Evolutionary conservation across 2,113 vertebrate species (phyloP), one percentile per base, ranked within the genome.

Genomic region (Hyaena hyaena): DNA sequence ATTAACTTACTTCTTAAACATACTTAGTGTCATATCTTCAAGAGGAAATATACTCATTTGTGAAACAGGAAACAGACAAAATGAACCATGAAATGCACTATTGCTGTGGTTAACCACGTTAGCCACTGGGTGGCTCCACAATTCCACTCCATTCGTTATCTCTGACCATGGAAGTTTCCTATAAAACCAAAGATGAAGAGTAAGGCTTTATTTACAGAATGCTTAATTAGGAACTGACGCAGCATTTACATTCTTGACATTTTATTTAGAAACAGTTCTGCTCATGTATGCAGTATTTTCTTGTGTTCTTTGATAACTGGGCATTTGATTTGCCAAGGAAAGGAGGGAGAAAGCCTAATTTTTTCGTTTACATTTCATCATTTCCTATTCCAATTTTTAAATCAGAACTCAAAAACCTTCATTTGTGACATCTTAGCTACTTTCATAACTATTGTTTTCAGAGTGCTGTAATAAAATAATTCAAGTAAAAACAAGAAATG

Each of bases 91-190:
- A 71, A 96, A 93, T 45, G 5, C 28, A 5, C 17, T 10, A 0
- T 31, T 7, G 68, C 69, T 98, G 98, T 83, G 69, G 71, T 98
- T 98, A 96, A 93, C 88, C 48, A 17, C n/a, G 19, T 76, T 83
- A 68, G 92, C 98, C 99, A 74, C 98, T 98, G 95, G 98, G 94
- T 97, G 98, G 98, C 98, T 89, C 98, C 97, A 90, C 98, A 88
- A 95, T 77, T 96, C 97, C 90, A 95, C 91, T 90, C 7, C 80
- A 82, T 48, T 82, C 63, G 2, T 35, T 76, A 4, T 77, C 53
- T 39, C 86, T 39, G 81, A 10, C 6, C 15, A 17, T 69, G 79
- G 93, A 88, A 86, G 86, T 96, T 88, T 94, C 83, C 96, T 74
- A 2, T 5, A 69, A 77, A 50, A 85, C 81, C 80, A 1, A 24